These are phyloP conservation scores for Coregonus sp. DNA, from an alignment of 2,797 vertebrate genomes.

Conservation along the genomic window DNA sequence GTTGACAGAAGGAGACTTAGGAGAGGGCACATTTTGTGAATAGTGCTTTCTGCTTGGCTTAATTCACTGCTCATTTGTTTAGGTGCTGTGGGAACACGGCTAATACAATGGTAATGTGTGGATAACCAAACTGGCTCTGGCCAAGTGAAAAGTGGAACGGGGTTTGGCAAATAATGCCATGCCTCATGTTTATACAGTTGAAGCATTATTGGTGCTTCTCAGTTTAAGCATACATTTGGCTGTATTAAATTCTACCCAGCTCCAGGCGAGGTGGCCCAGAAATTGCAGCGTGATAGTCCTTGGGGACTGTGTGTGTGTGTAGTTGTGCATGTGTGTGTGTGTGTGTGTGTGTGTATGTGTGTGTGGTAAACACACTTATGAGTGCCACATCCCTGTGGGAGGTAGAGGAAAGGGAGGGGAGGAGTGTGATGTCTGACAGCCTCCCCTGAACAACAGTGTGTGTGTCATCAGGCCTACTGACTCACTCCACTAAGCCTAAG, in stretches of 20 bases:
- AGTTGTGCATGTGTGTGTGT: background rate
- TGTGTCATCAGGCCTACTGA: constrained; percentile 20
- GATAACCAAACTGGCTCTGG: constrained; percentile 39
- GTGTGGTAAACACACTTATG: constrained; percentile 34
- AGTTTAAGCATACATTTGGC: constrained; percentile 43
- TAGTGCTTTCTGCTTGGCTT: constrained; percentile 20
- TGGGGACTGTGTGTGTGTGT: constrained; percentile 18
- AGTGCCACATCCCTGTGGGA: constrained; percentile 47
- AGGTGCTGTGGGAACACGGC: constrained; percentile 34
- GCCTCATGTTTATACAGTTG: constrained; percentile 26
- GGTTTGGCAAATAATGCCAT: constrained; percentile 21
- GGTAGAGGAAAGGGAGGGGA: constrained; percentile 47
- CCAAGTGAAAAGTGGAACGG: constrained; percentile 47
- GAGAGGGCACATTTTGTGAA: background rate
- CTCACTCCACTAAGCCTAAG: constrained; percentile 34
- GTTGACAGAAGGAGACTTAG: constrained; percentile 22
- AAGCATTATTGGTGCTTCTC: constrained; percentile 51
- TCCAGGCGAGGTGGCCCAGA: constrained; percentile 39
- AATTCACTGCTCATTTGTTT: constrained; percentile 33
- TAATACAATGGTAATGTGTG: constrained; percentile 28
- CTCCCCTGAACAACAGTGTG: background rate
- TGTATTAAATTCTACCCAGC: constrained; percentile 37
- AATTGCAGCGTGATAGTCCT: constrained; percentile 35
- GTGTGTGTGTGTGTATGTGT: background rate
- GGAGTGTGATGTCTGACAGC: background rate